Conservation (phyloP, 2,113 vertebrate genomes). For the Myiozetetes cayanensis region DNA sequence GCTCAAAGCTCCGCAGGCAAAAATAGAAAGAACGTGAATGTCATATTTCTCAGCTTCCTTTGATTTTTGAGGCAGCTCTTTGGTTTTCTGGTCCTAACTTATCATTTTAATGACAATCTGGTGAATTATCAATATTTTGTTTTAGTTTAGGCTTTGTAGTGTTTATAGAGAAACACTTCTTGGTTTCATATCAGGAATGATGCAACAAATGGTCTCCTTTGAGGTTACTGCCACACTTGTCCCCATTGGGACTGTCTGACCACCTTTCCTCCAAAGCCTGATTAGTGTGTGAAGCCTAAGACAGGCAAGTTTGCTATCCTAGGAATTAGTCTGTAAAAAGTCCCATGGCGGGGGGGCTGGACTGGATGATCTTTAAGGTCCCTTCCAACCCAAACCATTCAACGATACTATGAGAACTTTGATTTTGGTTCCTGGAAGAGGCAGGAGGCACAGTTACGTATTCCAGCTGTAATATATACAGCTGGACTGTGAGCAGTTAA, state of each 20-base stretch:
- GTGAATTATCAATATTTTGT: neutral
- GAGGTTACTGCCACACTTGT: neutral
- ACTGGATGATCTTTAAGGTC: neutral
- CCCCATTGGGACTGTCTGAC: neutral
- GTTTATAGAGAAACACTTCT: neutral
- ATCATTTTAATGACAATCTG: rapidly evolving
- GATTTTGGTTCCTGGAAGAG: neutral
- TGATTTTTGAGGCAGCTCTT: neutral
- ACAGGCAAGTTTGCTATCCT: neutral
- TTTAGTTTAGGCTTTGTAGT: neutral
- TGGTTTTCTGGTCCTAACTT: neutral
- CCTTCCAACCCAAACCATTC: neutral
- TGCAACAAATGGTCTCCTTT: neutral
- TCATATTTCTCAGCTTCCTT: neutral
- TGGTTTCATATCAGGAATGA: neutral
- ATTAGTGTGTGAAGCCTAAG: neutral
- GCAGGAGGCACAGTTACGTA: neutral
- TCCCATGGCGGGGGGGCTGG: neutral
- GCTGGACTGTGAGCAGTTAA: neutral
- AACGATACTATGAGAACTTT: neutral
- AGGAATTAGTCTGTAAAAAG: neutral
- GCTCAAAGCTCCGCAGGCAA: neutral
- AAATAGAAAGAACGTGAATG: neutral
- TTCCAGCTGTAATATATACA: neutral
- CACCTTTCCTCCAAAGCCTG: neutral